Conservation (phyloP, 2,888 invertebrate genomes). For the Agrotis exclamationis region DNA sequence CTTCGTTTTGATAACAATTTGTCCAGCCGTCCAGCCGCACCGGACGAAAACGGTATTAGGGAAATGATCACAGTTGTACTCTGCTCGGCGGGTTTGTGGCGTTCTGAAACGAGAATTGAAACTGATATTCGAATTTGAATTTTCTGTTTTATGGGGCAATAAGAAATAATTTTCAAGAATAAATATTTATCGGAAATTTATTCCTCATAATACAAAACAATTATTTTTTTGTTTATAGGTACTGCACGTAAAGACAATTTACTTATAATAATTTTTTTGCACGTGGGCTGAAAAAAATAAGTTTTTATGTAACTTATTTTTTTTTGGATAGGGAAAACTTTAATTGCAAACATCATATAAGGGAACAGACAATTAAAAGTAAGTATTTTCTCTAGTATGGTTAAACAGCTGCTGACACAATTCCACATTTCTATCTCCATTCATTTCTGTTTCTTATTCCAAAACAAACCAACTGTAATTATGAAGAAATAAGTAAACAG, state of each 20-base stretch:
- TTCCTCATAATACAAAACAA: too few species aligned
- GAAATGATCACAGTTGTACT: conserved; percentile 1
- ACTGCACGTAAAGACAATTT: too few species aligned
- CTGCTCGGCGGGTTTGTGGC: neutral
- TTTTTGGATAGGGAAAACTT: too few species aligned
- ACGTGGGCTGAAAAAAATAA: too few species aligned
- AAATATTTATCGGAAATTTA: too few species aligned
- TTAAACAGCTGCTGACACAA: neutral
- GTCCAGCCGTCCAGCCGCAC: conserved; percentile 30
- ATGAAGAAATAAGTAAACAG: conserved; percentile 20
- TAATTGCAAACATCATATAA: too few species aligned
- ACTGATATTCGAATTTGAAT: neutral
- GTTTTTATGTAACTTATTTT: too few species aligned
- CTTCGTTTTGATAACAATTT: conserved; percentile 65
- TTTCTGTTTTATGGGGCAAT: neutral
- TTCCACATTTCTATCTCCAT: neutral
- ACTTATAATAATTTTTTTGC: too few species aligned
- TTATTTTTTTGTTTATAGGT: too few species aligned
- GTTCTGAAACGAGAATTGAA: neutral
- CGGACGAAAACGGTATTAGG: conserved; percentile 28
- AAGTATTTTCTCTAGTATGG: neutral
- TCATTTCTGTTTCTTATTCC: neutral
- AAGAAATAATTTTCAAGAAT: too few species aligned
- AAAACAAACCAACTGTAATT: conserved; percentile 16
- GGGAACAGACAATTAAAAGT: too few species aligned